Evolutionary conservation across 2,797 vertebrate genomes (phyloP), one percentile per base, ranked within the genome.

Genomic region (Dryobates pubescens): DNA sequence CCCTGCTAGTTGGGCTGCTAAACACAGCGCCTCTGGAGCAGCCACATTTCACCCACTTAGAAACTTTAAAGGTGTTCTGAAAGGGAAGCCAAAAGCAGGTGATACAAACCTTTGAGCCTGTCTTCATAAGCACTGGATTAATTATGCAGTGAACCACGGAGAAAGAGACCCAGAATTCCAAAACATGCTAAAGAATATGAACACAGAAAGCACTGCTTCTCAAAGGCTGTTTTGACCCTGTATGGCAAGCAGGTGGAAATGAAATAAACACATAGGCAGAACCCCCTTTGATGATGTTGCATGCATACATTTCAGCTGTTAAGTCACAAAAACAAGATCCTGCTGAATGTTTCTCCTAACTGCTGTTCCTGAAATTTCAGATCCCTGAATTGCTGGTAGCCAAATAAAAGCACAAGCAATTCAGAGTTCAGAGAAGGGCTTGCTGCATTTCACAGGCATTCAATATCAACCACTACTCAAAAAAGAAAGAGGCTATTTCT

Each of bases 1-100:
- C 96, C 92, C 94, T 95, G 96, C 93, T 76, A 53, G 80, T 96
- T 94, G 95, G 92, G 91, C 89, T 92, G 95, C 79, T 96, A 94
- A 95, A 45, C 62, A 65, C 17, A 34, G 62, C 13, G 67, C 64
- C 92, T 88, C 94, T 88, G 70, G 77, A 96, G 95, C 97, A 93
- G 65, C 87, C 84, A 6, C 6, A 8, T 83, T 82, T 83, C 76
- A 58, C 53, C 65, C 13, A 54, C 43, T 59, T 68, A 90, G 82
- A 82, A 96, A 94, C 90, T 91, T 91, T 93, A 92, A 94, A 92
- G 76, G 82, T 95, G 41, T 67, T 89, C 80, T 65, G 58, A 86
- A 92, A 89, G 22, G 22, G 41, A 65, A 88, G 64, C 15, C 64
- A 94, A 92, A 88, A 73, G 10, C 29, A 84, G 54, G 53, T 10